Percentiles rank a stretch among this genome's conserved stretches.
These are phyloP conservation scores for Phyllotreta striolata DNA, from an alignment of 2,888 invertebrate genomes.

Conservation along the genomic window DNA sequence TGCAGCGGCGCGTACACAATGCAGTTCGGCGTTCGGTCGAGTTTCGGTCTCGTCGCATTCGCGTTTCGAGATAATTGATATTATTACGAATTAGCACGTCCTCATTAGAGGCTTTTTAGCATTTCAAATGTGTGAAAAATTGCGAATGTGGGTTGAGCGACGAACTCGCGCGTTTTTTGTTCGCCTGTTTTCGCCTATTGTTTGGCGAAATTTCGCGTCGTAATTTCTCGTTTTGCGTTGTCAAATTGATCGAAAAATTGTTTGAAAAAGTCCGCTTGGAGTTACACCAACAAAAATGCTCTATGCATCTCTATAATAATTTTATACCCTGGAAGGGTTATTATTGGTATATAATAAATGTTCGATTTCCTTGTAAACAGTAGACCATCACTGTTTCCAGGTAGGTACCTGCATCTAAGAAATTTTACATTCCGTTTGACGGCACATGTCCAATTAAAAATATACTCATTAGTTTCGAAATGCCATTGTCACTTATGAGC, in stretches of 20 bases:
- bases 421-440: slow-evolving; percentile 44
- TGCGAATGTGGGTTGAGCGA: slow-evolving; percentile 25
- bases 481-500: slow-evolving; percentile 35
- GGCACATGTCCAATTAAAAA: slow-evolving; percentile 45
- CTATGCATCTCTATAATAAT: no score
- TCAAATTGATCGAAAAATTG: no score
- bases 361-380: no score
- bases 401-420: background rate
- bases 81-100: slow-evolving; percentile 35
- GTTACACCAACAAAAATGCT: no score
- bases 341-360: no score
- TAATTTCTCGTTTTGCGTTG: background rate
- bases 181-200: slow-evolving; percentile 9
- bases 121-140: slow-evolving; percentile 29
- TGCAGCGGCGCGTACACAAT: slow-evolving; percentile 15
- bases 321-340: no score
- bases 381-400: no score
- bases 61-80: slow-evolving; percentile 36
- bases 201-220: slow-evolving; percentile 9
- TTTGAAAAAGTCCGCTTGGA: no score
- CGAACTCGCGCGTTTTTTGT: background rate
- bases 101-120: slow-evolving; percentile 27
- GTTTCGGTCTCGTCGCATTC: slow-evolving; percentile 22
- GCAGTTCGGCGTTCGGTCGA: slow-evolving; percentile 23
- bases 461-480: slow-evolving; percentile 43